Evolutionary conservation across 1,140 invertebrate species (phyloP), one percentile per base, ranked within the genome.

Genomic region (Monochamus saltuarius): DNA sequence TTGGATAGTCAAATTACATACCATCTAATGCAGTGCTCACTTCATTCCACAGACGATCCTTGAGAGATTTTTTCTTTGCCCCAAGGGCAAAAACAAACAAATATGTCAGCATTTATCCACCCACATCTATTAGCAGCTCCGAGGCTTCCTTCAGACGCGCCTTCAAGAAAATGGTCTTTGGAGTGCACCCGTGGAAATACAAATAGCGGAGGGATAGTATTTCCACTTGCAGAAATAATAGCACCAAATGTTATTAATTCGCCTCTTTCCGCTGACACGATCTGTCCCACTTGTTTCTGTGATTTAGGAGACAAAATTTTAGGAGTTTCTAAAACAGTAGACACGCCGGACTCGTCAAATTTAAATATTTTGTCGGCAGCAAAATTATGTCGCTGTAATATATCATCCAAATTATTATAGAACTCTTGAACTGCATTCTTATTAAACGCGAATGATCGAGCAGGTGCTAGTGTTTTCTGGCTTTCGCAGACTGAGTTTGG

Each of bases 121-220:
- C 79, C 81, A 67, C 66, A 75, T 57, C 36, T 67, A 66, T 75
- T 73, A 1, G 77, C 73, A 40, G 66, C 66, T 42, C 78, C 80
- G 34, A 76, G 58, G 47, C 71, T 73, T 64, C 80, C 78, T 57
- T 69, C 66, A 11, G 77, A 45, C 29, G 56, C 51, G 9, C 62
- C 52, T 37, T 58, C 49, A 10, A 61, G 57, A 43, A 81, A 78
- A 49, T 74, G 66, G 19, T 78, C 66, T 17, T 76, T 72, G 13
- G 39, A 74, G 39, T 73, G 69, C 2, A 74, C 67, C 7, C 73
- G 38, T 7, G 70, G 74, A 56, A 78, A 79, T 1, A 79, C 57
- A 56, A 72, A 76, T 35, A 77, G 14, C 3, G 75, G 73, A 35
- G 77, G 72, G 17, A 78, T 67, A 0, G 65, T 66, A 65, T 73